Base-by-base conservation (phyloP, 2,888 invertebrate species). In the Philopedon plagiatum region DNA sequence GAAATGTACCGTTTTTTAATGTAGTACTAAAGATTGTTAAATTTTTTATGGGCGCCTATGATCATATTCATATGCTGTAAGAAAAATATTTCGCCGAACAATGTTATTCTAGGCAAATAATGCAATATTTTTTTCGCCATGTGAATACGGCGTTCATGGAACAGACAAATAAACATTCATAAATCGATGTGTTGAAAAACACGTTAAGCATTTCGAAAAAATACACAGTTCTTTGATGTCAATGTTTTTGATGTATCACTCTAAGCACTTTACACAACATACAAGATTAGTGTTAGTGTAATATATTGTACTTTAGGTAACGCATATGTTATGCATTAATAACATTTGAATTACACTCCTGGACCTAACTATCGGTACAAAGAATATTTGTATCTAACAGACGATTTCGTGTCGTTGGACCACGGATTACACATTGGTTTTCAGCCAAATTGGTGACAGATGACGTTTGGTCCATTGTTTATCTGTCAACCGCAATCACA, bases 51-150 rank as follows among this genome's bases (percentile, higher is more conserved):
- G 5, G 18, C 51, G 51, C 51, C 51, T 15, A 54, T 54, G 51
- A 29, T 29, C 3, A 4, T 29, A 29, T 29, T 26, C 29, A 54
- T 54, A 29, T 29, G 23, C 29, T 5, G 11, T 29, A 54, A 29
- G 7, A 54, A 23, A 54, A 54, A 54, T 54, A 54, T 54, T 29
- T 54, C n/a, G 26, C 32, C 15, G 15, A 49, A 49, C 49, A 49
- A 54, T 54, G 29, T 54, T 54, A 54, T 15, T 54, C 29, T 11
- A 29, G 29, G 51, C 29, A 29, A 54, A 54, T 54, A 29, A 54
- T 54, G 51, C 51, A 54, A 54, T 54, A 54, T 54, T 54, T 54
- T 54, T 54, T 54, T 54, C 29, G 51, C 51, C 51, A 29, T 54
- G 51, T 54, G 51, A 54, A 54, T 54, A 51, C 29, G 13, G 2